Evolutionary conservation across 2,888 invertebrate genomes (phyloP).

Genomic region (Myopa testacea): DNA sequence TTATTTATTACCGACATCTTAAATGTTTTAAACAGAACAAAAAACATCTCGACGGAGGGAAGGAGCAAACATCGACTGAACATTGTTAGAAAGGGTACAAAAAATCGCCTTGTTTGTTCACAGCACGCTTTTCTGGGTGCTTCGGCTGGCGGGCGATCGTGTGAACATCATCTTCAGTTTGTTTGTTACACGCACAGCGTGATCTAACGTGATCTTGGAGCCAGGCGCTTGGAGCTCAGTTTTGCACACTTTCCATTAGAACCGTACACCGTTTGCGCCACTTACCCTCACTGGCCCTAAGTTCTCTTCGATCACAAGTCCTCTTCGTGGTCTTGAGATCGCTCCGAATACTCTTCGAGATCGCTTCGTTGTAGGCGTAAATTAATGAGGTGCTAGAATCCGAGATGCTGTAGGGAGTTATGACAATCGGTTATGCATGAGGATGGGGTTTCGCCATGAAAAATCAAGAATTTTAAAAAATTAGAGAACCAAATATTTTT

Average conservation of each 20-base stretch:
- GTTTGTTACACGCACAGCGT: slow-evolving; percentile 25
- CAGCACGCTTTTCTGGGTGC: slow-evolving; percentile 13
- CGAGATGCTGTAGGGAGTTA: slow-evolving; percentile 1
- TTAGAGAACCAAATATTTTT: slow-evolving; percentile 10
- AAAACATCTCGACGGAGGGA: background rate
- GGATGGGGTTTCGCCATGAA: background rate
- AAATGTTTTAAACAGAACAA: background rate
- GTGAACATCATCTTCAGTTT: slow-evolving; percentile 31
- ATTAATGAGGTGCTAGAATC: slow-evolving; percentile 34
- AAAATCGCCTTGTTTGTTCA: background rate
- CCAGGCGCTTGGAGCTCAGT: background rate
- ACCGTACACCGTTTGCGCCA: background rate
- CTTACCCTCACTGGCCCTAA: background rate
- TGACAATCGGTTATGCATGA: background rate
- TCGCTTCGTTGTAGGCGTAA: slow-evolving; percentile 23
- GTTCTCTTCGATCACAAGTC: background rate
- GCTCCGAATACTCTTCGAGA: background rate
- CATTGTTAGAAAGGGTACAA: background rate
- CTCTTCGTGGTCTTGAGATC: background rate
- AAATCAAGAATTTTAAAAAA: background rate
- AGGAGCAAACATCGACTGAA: background rate
- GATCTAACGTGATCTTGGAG: slow-evolving; percentile 19
- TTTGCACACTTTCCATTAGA: background rate
- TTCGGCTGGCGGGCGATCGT: slow-evolving; percentile 22
- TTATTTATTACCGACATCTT: slow-evolving; percentile 25